A percentile compares a stretch with the other conserved stretches of the same genome.
Conservation (phyloP, 2,797 vertebrate species). For the Macrochelys suwanniensis region DNA sequence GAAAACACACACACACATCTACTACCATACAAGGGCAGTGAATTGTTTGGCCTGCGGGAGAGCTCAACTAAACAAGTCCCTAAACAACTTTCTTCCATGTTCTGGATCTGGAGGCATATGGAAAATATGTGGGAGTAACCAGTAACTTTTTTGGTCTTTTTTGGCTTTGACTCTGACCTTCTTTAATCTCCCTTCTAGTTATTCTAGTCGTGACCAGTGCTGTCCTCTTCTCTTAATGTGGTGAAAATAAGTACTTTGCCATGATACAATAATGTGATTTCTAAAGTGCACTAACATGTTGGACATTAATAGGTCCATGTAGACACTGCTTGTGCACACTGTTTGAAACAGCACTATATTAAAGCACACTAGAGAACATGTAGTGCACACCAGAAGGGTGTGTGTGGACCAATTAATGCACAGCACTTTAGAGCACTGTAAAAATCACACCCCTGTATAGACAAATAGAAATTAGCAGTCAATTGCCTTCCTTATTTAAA, state of each 20-base stretch:
- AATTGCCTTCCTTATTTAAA: not conserved
- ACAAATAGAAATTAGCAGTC: slow-evolving; percentile 8
- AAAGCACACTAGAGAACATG: not conserved
- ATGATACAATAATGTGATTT: not conserved
- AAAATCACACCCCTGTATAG: not conserved
- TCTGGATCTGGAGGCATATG: not conserved
- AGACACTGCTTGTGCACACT: not conserved
- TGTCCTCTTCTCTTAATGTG: not conserved
- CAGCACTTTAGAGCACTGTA: not conserved
- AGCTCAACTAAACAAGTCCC: slow-evolving; percentile 26
- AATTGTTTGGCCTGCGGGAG: not conserved
- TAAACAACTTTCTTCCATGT: not conserved
- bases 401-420: not conserved
- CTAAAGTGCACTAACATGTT: not conserved
- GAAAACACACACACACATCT: not conserved
- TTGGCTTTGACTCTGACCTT: not conserved
- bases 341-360: not conserved
- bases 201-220: slow-evolving; percentile 9
- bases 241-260: not conserved
- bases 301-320: not conserved
- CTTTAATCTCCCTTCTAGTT: not conserved
- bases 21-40: not conserved
- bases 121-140: not conserved
- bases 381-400: not conserved
- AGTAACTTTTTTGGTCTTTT: not conserved